Evolutionary conservation across 2,113 vertebrate species (phyloP), one percentile per base, ranked within the genome.

Genomic region (Scomber scombrus): DNA sequence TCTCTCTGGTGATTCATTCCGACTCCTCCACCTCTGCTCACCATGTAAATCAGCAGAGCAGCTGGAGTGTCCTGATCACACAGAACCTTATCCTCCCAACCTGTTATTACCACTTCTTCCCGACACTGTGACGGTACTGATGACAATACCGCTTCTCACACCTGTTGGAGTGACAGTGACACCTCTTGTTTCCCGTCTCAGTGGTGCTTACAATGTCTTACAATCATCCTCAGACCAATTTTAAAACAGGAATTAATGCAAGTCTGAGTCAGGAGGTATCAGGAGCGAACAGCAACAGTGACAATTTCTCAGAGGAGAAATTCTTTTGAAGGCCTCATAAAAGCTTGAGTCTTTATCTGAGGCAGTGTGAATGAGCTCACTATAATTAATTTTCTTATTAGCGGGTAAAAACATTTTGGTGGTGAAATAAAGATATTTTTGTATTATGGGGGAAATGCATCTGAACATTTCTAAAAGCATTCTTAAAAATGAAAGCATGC

Each of bases 1-100:
- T 78, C 69, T 80, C 45, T 64, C 0, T 3, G 64, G 69, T 92
- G 89, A 93, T 92, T 93, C 85, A 93, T 72, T 58, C 23, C 10
- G 52, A 68, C 80, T 78, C 62, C 78, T 86, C 84, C 84, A 80
- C 86, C 86, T 89, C 90, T 86, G 73, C 76, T 46, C 56, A 11
- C 26, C 64, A 62, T 71, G 81, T 85, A 82, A 86, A 89, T 91
- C 75, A 81, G 68, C 72, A 19, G 71, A 83, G 75, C 70, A 66
- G 69, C 85, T 68, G 60, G 56, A 84, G 79, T 31, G 60, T 57
- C 70, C 75, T 5, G 43, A 68, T 80, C 3, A 2, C 18, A 12
- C 64, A 46, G 57, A 67, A 26, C 61, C 67, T 15, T 71, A 66
- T 60, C 29, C 29, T 56, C 2, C 70, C 50, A 85, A 46, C 71